These are phyloP conservation scores for Urophycis tenuis DNA, from an alignment of 2,797 vertebrate species.

Conservation along the genomic window DNA sequence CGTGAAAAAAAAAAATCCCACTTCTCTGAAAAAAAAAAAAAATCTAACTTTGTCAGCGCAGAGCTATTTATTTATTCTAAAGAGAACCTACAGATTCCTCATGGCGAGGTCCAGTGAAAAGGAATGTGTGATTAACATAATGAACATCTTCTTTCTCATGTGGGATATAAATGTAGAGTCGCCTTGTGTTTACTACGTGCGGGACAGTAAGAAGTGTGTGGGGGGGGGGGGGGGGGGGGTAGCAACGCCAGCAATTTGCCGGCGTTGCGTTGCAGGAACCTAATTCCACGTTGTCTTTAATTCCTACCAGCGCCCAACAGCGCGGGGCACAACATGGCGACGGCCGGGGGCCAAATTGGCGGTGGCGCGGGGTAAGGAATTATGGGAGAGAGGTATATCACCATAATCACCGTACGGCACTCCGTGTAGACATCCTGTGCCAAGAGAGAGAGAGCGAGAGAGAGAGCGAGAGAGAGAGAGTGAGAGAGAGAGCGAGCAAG, in stretches of 20 bases:
- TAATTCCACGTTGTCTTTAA: background rate
- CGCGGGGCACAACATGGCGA: background rate
- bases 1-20: conserved; percentile 59
- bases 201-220: conserved; percentile 36
- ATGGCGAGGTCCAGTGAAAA: conserved; percentile 34
- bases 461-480: no score
- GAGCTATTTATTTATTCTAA: conserved; percentile 45
- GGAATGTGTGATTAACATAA: conserved; percentile 14
- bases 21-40: conserved; percentile 40
- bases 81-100: conserved; percentile 32
- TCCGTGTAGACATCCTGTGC: conserved; percentile 71
- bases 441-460: no score
- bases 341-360: conserved; percentile 46
- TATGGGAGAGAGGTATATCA: conserved; percentile 69
- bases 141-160: conserved; percentile 32
- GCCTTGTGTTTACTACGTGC: conserved; percentile 39
- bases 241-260: conserved; percentile 49
- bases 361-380: conserved; percentile 60
- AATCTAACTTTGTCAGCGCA: conserved; percentile 39
- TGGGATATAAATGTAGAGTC: conserved; percentile 34
- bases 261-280: conserved; percentile 11
- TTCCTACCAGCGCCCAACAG: background rate
- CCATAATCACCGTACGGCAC: conserved; percentile 67
- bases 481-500: no score
- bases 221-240: no score